Conservation (phyloP, 2,888 invertebrate species). For the Eurois occulta region DNA sequence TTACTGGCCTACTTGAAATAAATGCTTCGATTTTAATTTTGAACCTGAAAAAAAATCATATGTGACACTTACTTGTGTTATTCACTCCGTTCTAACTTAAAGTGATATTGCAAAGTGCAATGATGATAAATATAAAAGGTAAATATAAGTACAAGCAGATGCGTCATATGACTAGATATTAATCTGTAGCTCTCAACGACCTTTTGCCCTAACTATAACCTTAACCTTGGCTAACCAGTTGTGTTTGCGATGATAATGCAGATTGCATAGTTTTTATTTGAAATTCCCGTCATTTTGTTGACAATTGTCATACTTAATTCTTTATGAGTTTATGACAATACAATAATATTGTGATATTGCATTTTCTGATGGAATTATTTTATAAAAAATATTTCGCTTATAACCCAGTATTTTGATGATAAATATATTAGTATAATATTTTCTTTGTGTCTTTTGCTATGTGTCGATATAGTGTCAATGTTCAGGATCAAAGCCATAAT, state of each 20-base stretch:
- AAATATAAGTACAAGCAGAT: not conserved
- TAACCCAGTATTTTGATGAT: not conserved
- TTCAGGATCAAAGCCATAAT: not conserved
- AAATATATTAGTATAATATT: too few relatives aligned
- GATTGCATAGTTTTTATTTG: constrained; percentile 33
- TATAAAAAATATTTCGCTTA: not conserved
- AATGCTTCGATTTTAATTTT: too few relatives aligned
- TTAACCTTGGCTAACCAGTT: constrained; percentile 48
- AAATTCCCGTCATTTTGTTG: constrained; percentile 46
- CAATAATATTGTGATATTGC: not conserved
- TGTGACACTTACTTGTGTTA: not conserved
- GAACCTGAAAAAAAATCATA: not conserved
- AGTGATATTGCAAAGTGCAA: constrained; percentile 30
- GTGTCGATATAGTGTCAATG: not conserved
- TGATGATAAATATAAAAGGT: not conserved
- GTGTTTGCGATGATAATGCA: constrained; percentile 16
- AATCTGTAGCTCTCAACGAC: constrained; percentile 50
- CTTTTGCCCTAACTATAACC: constrained; percentile 52
- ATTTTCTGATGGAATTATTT: not conserved
- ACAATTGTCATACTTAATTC: constrained; percentile 16
- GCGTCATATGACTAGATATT: constrained; percentile 49
- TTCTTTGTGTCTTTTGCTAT: too few relatives aligned
- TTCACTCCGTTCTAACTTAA: not conserved
- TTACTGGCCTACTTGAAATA: too few relatives aligned
- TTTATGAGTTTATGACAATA: constrained; percentile 1